phyloP scores from a whole-genome alignment of 2,113 vertebrate species.

The Pelecanoides urinatrix region DNA sequence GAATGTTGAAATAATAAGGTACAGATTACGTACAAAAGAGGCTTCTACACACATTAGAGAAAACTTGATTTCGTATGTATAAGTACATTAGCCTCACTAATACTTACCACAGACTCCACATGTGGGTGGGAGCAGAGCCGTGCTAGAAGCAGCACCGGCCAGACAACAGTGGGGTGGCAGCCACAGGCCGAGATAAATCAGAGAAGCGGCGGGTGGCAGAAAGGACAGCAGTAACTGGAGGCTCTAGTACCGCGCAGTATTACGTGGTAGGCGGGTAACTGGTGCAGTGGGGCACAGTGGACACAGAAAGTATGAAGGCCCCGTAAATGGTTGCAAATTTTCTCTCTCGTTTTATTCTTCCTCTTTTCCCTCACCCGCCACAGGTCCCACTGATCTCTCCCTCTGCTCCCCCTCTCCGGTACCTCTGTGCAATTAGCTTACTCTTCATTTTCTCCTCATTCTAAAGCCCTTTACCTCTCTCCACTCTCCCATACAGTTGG shows the following conservation, averaged over 20 bases:
- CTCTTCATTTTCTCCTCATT: background rate
- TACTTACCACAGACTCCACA: background rate
- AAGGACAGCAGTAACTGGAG: background rate
- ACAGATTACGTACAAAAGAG: background rate
- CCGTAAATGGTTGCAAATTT: background rate
- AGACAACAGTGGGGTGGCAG: background rate
- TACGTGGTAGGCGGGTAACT: accelerated
- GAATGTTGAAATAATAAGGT: background rate
- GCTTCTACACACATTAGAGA: background rate
- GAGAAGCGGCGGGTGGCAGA: accelerated
- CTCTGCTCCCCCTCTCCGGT: background rate
- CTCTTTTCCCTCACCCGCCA: background rate
- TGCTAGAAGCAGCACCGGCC: accelerated
- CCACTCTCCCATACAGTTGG: background rate
- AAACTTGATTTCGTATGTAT: background rate
- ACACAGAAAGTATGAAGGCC: background rate
- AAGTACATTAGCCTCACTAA: background rate
- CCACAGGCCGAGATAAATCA: background rate
- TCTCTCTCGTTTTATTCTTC: background rate
- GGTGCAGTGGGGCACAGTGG: background rate
- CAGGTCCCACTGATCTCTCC: background rate
- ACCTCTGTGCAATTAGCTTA: background rate
- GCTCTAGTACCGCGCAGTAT: accelerated
- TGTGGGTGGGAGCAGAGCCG: background rate
- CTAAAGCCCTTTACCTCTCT: background rate